Evolutionary conservation across 2,797 vertebrate genomes (phyloP), one percentile per base, ranked within the genome.

Genomic region (Danio tinwini): DNA sequence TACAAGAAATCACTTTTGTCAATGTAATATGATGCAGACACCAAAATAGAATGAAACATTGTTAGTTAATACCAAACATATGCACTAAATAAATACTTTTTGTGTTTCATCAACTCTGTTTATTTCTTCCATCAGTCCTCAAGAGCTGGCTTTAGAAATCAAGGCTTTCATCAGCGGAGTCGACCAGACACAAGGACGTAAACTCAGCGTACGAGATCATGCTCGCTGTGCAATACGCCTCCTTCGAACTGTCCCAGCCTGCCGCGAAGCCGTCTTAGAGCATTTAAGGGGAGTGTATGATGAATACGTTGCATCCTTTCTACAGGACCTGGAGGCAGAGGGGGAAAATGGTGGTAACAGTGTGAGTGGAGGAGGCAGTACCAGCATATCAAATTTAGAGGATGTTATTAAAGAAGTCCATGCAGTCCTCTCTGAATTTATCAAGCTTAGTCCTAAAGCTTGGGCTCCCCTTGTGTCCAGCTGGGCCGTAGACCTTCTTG

Each of bases 401-500:
- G 93, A 95, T 74, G 93, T 94, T 65, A 93, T 94, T 1, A 87
- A 94, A 81, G 97, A 98, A 81, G 93, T 96, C 0, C 96, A 96
- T 19, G 87, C 91, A 0, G 95, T 96, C 0, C 89, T 98, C 9
- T 91, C 93, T 0, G 96, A 97, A 49, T 97, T 99, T 65, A 93
- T 98, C 19, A 89, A 87, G 4, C 89, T 94, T 78, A 97, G 96
- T 56, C 96, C 97, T 0, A 91, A 94, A 17, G 95, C 97, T 0
- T 99, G 97, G 97, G 97, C 97, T 0, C 96, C 96, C 0, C 89
- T 95, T 2, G 95, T 99, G 4, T 96, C 97, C 0, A 88, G 95
- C 0, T 98, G 97, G 97, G 96, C 97, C 7, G 96, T 97, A 53
- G 97, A 99, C 67, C 88, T 99, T 37, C 94, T 99, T 89, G 97